phyloP scores from a whole-genome alignment of 2,888 invertebrate genomes.

The Blastobasis lacticolella region DNA sequence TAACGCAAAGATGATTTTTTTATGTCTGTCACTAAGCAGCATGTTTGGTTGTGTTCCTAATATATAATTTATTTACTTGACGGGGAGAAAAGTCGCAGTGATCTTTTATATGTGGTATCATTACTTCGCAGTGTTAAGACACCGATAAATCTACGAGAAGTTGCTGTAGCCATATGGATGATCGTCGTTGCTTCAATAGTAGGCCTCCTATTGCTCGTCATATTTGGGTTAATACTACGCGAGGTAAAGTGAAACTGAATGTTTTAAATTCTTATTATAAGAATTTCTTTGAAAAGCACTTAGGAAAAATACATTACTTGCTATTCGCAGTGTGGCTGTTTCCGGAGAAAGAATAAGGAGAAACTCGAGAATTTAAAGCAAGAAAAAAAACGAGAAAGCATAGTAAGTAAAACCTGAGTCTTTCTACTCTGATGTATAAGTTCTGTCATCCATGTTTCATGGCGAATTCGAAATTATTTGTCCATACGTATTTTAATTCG shows the following conservation, averaged over 20 bases:
- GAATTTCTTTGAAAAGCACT: no score
- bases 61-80: background rate
- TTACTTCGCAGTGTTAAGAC: slow-evolving; percentile 23
- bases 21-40: background rate
- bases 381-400: slow-evolving; percentile 19
- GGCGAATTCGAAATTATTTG: background rate
- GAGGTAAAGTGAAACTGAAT: slow-evolving; percentile 26
- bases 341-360: slow-evolving; percentile 34
- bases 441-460: background rate
- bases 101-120: background rate
- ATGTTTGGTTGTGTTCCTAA: slow-evolving; percentile 6
- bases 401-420: slow-evolving; percentile 9
- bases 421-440: background rate
- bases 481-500: background rate
- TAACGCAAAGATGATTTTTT: no score
- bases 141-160: slow-evolving; percentile 15
- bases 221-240: slow-evolving; percentile 32
- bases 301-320: background rate
- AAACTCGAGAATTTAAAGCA: slow-evolving; percentile 26
- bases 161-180: slow-evolving; percentile 31
- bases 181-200: slow-evolving; percentile 31
- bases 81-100: no score
- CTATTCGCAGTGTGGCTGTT: slow-evolving; percentile 32
- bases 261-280: no score
- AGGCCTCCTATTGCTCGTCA: slow-evolving; percentile 23